Base-by-base conservation (phyloP, 2,888 invertebrate genomes). In the Poecilus cupreus region DNA sequence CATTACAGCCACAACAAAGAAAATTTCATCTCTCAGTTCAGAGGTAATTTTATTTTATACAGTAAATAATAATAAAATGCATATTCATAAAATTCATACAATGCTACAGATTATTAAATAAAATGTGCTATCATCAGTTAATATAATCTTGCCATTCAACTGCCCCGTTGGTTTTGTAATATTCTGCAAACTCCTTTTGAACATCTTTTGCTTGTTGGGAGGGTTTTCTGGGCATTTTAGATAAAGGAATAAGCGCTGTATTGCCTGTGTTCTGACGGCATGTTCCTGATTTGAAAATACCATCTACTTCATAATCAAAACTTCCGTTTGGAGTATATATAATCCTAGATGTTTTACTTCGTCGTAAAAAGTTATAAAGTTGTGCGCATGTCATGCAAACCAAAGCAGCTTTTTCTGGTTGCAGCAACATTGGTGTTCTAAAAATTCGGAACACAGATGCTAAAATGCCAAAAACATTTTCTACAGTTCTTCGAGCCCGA, bases 261-360 rank as follows among this genome's bases (percentile, higher is more conserved):
- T n/a, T n/a, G n/a, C n/a, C n/a, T n/a, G n/a, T n/a, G n/a, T n/a
- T n/a, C n/a, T n/a, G n/a, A n/a, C n/a, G n/a, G n/a, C n/a, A n/a
- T n/a, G n/a, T n/a, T n/a, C n/a, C n/a, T n/a, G n/a, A n/a, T n/a
- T n/a, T n/a, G 8, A 76, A 79, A 84, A 24, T 57, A 37, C 80
- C 82, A 78, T 82, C n/a, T 54, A 37, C 8, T 77, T 83, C 82
- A 6, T n/a, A 46, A 77, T 85, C 84, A 10, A 85, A 83, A n/a
- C 49, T 78, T n/a, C 84, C 83, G 11, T 37, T 24, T 10, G 84
- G 84, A 11, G 81, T 83, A 82, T 84, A 85, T 22, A 84, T 18
- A 6, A 46, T 18, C 46, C 76, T 43, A 18, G 85, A 83, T 22
- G 60, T 22, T 18, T 49, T 18, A 54, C 82, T 82, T 75, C 81